Evolutionary conservation across 35 echinoderm and acorn worm genomes (phyloP).

Genomic region (Patiria miniata): DNA sequence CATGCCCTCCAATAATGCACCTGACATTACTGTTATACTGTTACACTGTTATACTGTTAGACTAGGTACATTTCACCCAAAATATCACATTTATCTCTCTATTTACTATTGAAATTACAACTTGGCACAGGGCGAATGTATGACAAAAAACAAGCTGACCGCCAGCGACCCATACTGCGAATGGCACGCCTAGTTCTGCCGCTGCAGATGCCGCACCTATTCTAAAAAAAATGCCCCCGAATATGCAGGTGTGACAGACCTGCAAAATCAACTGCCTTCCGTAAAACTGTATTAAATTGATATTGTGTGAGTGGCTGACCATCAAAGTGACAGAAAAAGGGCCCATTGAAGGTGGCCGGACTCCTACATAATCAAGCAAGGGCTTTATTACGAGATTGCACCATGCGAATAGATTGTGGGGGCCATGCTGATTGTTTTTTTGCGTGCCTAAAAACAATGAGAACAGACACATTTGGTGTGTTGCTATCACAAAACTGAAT

Average conservation of each 20-base stretch:
- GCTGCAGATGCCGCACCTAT: constrained; percentile 22
- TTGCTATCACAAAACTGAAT: neutral
- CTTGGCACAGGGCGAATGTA: neutral
- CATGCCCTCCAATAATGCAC: no score
- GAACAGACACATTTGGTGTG: neutral
- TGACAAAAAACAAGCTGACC: neutral
- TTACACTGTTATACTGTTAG: no score
- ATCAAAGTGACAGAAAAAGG: constrained; percentile 43
- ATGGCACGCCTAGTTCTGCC: neutral
- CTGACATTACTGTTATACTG: no score
- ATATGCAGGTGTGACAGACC: neutral
- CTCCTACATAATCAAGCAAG: neutral
- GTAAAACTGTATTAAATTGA: constrained; percentile 16
- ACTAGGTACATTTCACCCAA: no score
- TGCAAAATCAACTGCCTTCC: neutral
- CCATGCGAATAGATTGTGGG: constrained; percentile 11
- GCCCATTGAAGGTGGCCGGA: neutral
- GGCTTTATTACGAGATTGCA: neutral
- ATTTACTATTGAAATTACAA: no score
- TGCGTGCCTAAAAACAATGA: neutral
- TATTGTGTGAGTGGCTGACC: neutral
- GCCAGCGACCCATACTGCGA: constrained; percentile 8
- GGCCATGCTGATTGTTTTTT: constrained; percentile 29
- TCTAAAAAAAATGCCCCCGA: neutral
- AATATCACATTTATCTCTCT: no score